These are phyloP conservation scores for Deroplatys truncata DNA, from an alignment of 2,888 invertebrate genomes.

Conservation along the genomic window DNA sequence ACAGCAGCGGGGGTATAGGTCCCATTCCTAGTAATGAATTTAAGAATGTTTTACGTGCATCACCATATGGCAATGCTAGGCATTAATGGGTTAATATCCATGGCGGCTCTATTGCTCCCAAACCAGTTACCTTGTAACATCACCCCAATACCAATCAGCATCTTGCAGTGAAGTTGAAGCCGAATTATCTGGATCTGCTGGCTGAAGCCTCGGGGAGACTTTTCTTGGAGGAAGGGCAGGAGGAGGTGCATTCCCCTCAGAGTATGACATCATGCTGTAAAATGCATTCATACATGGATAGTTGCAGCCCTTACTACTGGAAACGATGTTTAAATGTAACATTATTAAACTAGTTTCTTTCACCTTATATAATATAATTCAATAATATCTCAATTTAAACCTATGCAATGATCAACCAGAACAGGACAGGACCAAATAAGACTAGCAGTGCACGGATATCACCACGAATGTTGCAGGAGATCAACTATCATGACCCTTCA, in stretches of 20 bases:
- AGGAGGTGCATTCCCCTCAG: background rate
- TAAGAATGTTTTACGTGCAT: too few species aligned
- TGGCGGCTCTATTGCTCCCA: background rate
- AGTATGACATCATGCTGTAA: background rate
- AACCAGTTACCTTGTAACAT: conserved; percentile 1
- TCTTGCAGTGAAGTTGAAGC: background rate
- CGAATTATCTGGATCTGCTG: background rate
- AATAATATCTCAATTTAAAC: too few species aligned
- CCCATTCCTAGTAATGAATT: too few species aligned
- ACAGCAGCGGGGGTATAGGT: too few species aligned
- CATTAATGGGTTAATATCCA: too few species aligned
- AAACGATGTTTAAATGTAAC: background rate
- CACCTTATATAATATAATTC: background rate
- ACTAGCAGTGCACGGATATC: too few species aligned
- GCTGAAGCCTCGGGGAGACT: background rate
- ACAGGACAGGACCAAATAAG: too few species aligned
- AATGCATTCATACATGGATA: background rate
- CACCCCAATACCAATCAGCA: conserved; percentile 8
- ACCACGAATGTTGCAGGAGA: too few species aligned
- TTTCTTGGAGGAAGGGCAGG: background rate
- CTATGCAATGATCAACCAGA: too few species aligned
- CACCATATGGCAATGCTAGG: too few species aligned
- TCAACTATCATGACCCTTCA: too few species aligned
- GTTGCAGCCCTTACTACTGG: background rate
- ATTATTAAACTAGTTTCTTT: background rate